Evolutionary conservation across 2,797 vertebrate species (phyloP).

Genomic region (Phylloscopus collybita): DNA sequence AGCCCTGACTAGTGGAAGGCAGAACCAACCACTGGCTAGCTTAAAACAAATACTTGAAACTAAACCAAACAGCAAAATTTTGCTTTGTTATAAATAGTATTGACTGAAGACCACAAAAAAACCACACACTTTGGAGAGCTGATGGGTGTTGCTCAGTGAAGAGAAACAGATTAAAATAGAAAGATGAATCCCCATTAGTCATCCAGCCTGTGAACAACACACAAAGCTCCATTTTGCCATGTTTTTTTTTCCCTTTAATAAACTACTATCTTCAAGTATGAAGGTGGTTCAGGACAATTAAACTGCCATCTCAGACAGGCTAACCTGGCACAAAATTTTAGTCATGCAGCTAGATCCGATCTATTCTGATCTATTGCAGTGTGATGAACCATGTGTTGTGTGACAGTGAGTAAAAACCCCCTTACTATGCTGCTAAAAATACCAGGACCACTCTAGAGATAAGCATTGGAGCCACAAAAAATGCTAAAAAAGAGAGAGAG

Average conservation of each 20-base stretch:
- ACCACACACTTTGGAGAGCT: background rate
- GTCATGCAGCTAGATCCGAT: conserved; percentile 5
- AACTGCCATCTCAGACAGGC: conserved; percentile 45
- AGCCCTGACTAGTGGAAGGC: background rate
- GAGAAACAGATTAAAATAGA: conserved; percentile 26
- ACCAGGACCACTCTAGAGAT: conserved; percentile 4
- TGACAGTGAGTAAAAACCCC: conserved; percentile 13
- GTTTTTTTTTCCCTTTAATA: conserved; percentile 13
- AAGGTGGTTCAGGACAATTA: conserved; percentile 55
- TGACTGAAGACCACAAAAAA: conserved; percentile 7
- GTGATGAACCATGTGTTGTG: conserved; percentile 42
- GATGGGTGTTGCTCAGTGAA: conserved; percentile 24
- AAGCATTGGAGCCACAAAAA: conserved; percentile 10
- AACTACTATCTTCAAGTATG: conserved; percentile 5
- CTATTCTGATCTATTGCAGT: conserved; percentile 26
- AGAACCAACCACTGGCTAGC: background rate
- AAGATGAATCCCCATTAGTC: conserved; percentile 7
- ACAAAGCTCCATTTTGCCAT: background rate
- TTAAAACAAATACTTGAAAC: conserved; percentile 24
- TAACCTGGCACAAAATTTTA: conserved; percentile 60
- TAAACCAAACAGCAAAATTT: background rate
- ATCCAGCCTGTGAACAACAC: background rate
- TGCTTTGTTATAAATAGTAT: background rate
- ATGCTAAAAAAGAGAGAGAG: background rate
- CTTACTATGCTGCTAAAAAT: conserved; percentile 65